Percentiles rank a stretch among this genome's conserved stretches.
Evolutionary conservation across 2,888 invertebrate genomes (phyloP).

Genomic region (Lomographa bimaculata): DNA sequence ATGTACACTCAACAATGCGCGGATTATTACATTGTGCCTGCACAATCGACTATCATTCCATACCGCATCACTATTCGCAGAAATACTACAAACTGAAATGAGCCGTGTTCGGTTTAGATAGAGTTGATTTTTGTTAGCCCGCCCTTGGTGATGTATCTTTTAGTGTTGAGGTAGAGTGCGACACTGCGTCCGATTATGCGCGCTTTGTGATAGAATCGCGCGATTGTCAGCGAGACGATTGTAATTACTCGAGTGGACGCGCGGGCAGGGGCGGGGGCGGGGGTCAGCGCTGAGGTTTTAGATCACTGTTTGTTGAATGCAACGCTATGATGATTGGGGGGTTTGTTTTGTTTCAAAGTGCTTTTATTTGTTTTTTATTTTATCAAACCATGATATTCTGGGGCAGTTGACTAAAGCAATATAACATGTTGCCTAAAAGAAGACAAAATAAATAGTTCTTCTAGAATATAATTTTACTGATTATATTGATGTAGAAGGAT

Average conservation of each 20-base stretch:
- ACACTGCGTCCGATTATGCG: conserved; percentile 78
- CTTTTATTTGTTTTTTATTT: conserved; percentile 2
- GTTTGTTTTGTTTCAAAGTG: conserved; percentile 7
- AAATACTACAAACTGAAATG: neutral
- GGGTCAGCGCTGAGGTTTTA: conserved; percentile 57
- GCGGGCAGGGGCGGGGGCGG: too few relatives aligned
- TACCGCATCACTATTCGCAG: conserved; percentile 57
- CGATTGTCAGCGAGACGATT: conserved; percentile 82
- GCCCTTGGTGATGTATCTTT: conserved; percentile 45
- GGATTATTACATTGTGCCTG: conserved; percentile 83
- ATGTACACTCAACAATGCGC: conserved; percentile 81
- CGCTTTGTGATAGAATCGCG: conserved; percentile 80
- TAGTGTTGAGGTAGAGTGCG: conserved; percentile 51
- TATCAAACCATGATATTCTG: too few relatives aligned
- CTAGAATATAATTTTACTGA: too few relatives aligned
- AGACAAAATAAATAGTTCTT: too few relatives aligned
- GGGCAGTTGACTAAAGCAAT: too few relatives aligned
- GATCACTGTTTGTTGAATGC: conserved; percentile 60
- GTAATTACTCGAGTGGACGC: conserved; percentile 79
- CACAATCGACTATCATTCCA: conserved; percentile 69
- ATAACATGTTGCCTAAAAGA: too few relatives aligned
- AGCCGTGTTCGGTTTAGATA: conserved; percentile 15
- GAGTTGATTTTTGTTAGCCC: conserved; percentile 34
- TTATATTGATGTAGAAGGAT: too few relatives aligned
- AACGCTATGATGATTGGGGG: conserved; percentile 34